Evolutionary conservation across 2,113 vertebrate genomes (phyloP).

Genomic region (Panthera leo): DNA sequence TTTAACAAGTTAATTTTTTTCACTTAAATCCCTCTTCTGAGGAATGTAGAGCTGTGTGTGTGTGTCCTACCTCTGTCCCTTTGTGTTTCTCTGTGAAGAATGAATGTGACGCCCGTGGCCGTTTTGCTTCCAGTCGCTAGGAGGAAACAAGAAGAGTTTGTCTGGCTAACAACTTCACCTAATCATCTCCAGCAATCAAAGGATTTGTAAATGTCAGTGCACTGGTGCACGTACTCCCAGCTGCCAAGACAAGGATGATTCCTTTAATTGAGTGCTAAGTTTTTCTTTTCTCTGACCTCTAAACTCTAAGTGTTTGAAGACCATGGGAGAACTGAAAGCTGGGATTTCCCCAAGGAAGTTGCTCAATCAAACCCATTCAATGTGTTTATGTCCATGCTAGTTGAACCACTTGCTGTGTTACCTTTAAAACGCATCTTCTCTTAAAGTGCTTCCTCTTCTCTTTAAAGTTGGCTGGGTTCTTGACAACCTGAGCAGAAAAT

Average conservation of each 20-base stretch:
- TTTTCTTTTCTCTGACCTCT: conserved; percentile 71
- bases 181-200: conserved; percentile 70
- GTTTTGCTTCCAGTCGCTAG: background rate
- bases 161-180: conserved; percentile 58
- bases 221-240: conserved; percentile 69
- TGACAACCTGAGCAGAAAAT: background rate
- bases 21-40: background rate
- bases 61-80: background rate
- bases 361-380: conserved; percentile 30
- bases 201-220: conserved; percentile 80
- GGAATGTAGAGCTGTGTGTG: background rate
- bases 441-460: conserved; percentile 21
- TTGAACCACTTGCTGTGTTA: background rate
- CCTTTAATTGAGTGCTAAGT: conserved; percentile 36
- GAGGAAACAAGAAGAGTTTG: conserved; percentile 37
- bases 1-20: background rate
- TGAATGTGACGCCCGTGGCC: background rate
- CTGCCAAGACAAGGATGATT: conserved; percentile 43
- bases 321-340: conserved; percentile 47
- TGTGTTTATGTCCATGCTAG: background rate
- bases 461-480: background rate
- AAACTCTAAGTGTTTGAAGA: background rate
- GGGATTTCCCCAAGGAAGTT: conserved; percentile 51
- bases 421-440: conserved; percentile 42
- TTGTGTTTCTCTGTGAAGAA: background rate